A percentile compares a stretch with the other conserved stretches of the same genome.
phyloP scores from a whole-genome alignment of 2,113 vertebrate species.

The Narcine bancroftii region DNA sequence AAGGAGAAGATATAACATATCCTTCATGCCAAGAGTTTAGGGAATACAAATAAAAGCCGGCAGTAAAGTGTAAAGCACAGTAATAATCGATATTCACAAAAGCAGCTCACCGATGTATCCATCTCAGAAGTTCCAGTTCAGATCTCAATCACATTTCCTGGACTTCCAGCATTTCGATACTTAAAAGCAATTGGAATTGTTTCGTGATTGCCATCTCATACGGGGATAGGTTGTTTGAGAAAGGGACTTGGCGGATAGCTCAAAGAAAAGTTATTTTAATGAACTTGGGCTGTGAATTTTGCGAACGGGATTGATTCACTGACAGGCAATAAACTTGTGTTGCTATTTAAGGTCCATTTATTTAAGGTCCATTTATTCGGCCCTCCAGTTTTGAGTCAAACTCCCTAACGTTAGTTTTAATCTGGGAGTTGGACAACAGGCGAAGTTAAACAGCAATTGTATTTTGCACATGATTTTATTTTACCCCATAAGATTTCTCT shows the following conservation, averaged over 20 bases:
- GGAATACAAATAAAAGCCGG: constrained; percentile 20
- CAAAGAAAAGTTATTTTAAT: not conserved
- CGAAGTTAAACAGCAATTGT: not conserved
- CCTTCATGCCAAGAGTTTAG: constrained; percentile 34
- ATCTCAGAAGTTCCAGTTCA: not conserved
- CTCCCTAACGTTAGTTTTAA: not conserved
- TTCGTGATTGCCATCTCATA: not conserved
- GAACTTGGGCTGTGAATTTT: not conserved
- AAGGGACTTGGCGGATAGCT: too few species aligned
- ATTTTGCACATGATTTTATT: not conserved
- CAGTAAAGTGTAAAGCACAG: constrained; percentile 15
- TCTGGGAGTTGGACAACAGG: not conserved
- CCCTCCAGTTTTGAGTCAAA: not conserved
- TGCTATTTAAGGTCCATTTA: not conserved
- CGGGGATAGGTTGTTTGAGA: too few species aligned
- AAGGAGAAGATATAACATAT: constrained; percentile 30
- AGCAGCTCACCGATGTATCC: not conserved
- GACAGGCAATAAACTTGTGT: not conserved
- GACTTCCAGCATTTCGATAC: not conserved
- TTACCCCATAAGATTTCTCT: not conserved
- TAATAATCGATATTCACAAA: not conserved
- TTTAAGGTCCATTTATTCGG: not conserved
- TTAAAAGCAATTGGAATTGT: not conserved
- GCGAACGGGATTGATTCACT: not conserved
- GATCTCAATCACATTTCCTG: not conserved